Percentiles rank a stretch among this genome's conserved stretches.
These are phyloP conservation scores for Drosophila sp. DNA, from an alignment of 1,140 invertebrate species.

Conservation along the genomic window DNA sequence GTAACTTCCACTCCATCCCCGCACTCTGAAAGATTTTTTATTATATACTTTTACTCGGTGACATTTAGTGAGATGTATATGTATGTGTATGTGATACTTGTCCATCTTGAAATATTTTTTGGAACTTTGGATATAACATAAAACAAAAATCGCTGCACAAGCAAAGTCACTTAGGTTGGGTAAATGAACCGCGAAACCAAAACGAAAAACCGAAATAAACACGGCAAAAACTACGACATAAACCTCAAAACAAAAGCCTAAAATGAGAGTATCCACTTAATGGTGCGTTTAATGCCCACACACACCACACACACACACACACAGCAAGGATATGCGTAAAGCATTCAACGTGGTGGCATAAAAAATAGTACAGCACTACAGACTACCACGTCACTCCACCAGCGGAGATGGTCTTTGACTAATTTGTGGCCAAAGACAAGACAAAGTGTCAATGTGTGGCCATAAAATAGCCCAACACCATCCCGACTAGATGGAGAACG, in stretches of 20 bases:
- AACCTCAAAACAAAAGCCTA: slow-evolving; percentile 38
- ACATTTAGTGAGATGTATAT: slow-evolving; percentile 8
- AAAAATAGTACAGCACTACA: slow-evolving; percentile 49
- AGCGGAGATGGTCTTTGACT: slow-evolving; percentile 47
- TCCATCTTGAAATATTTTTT: slow-evolving; percentile 3
- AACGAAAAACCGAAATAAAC: slow-evolving; percentile 13
- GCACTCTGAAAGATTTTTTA: slow-evolving; percentile 23
- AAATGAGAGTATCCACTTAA: slow-evolving; percentile 52
- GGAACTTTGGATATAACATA: slow-evolving; percentile 17
- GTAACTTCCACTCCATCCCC: slow-evolving; percentile 8
- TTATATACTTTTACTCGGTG: slow-evolving; percentile 7
- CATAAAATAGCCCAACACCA: slow-evolving; percentile 53
- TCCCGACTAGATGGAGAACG: neutral
- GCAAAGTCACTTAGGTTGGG: slow-evolving; percentile 58
- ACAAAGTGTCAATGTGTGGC: slow-evolving; percentile 65
- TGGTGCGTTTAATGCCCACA: slow-evolving; percentile 58
- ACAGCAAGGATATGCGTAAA: slow-evolving; percentile 53
- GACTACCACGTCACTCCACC: neutral
- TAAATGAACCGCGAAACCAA: slow-evolving; percentile 21
- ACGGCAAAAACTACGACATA: slow-evolving; percentile 26
- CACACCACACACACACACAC: no score
- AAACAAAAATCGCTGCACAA: slow-evolving; percentile 39
- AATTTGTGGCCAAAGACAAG: slow-evolving; percentile 65
- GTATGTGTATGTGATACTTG: neutral
- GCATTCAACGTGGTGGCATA: slow-evolving; percentile 53